Evolutionary conservation across 1,140 invertebrate genomes (phyloP), one percentile per base, ranked within the genome.

Genomic region (Psix sp.): DNA sequence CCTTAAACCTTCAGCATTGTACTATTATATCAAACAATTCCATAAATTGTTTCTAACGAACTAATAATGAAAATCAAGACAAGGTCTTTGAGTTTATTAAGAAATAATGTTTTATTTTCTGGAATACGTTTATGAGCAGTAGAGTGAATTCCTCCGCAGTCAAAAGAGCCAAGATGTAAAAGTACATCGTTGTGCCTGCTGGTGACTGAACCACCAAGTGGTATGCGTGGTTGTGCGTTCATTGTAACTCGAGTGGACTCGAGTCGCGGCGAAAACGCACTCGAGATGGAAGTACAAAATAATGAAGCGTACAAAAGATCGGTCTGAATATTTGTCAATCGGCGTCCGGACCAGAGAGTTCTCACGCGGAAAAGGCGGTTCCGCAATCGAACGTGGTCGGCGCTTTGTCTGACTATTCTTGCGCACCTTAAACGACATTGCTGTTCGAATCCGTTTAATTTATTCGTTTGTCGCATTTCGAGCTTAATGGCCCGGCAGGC

Each of bases 391-490:
- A 48, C 36, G 21, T 24, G 21, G 3, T 68, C 36, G 54, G 51
- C 35, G 57, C 51, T 72, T 72, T 73, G 60, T 74, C 46, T 59
- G 56, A 15, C 49, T 68, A 70, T 59, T 71, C n/a, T n/a, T n/a
- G n/a, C 57, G 74, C 65, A 60, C 73, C 68, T 74, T 71, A 71
- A 77, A 73, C 72, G 68, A 48, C 59, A 52, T 46, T 54, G 68
- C 68, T 35, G 59, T 59, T 72, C 31, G 24, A 49, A 46, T 51
- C 43, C 43, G 45, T 40, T 52, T 74, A 76, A 74, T 78, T 78
- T 76, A 78, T 76, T 76, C 71, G 54, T 60, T 65, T 17, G 26
- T 56, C 48, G 59, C 76, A 65, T 76, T 78, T 76, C 46, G 62
- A 63, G 66, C 70, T 74, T 78, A 78, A 76, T 78, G 66, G 70